Percentiles rank a stretch among this genome's conserved stretches.
These are phyloP conservation scores for Biston betularia DNA, from an alignment of 2,888 invertebrate genomes.

Conservation along the genomic window DNA sequence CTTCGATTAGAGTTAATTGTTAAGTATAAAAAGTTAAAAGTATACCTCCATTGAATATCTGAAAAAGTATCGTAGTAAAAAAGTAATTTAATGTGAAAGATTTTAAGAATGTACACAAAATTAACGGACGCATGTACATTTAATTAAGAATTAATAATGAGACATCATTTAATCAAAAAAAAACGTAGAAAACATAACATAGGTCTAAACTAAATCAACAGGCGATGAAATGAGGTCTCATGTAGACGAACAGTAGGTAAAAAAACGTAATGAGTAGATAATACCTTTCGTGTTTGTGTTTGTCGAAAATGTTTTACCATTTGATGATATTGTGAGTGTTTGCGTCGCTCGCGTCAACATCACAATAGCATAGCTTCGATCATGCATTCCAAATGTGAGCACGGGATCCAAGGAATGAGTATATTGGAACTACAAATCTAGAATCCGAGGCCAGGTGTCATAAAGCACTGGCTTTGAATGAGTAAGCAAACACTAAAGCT, in stretches of 20 bases:
- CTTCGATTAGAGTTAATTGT: conserved; percentile 80
- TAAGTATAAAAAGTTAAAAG: conserved; percentile 72
- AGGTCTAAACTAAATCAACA: conserved; percentile 37
- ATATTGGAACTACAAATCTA: conserved; percentile 60
- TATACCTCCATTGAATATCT: conserved; percentile 73
- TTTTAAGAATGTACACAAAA: conserved; percentile 59
- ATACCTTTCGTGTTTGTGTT: conserved; percentile 81
- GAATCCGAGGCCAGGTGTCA: conserved; percentile 72
- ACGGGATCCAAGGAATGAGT: conserved; percentile 81
- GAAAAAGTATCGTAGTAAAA: conserved; percentile 68
- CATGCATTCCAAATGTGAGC: conserved; percentile 80
- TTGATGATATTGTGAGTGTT: conserved; percentile 77
- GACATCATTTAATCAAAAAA: conserved; percentile 63
- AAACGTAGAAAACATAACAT: conserved; percentile 41
- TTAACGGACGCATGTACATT: conserved; percentile 65
- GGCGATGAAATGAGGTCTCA: conserved; percentile 58
- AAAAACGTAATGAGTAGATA: conserved; percentile 80
- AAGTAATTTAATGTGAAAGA: conserved; percentile 50
- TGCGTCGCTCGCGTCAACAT: conserved; percentile 71
- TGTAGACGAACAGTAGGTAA: conserved; percentile 53
- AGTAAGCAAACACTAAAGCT: conserved; percentile 81
- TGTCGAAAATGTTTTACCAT: conserved; percentile 81
- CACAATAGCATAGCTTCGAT: conserved; percentile 73
- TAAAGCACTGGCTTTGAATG: conserved; percentile 77
- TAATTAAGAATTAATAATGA: conserved; percentile 55